A percentile compares a stretch with the other conserved stretches of the same genome.
These are phyloP conservation scores for Eucidaris tribuloides DNA, from an alignment of 35 echinoderm and acorn worm genomes.

Conservation along the genomic window DNA sequence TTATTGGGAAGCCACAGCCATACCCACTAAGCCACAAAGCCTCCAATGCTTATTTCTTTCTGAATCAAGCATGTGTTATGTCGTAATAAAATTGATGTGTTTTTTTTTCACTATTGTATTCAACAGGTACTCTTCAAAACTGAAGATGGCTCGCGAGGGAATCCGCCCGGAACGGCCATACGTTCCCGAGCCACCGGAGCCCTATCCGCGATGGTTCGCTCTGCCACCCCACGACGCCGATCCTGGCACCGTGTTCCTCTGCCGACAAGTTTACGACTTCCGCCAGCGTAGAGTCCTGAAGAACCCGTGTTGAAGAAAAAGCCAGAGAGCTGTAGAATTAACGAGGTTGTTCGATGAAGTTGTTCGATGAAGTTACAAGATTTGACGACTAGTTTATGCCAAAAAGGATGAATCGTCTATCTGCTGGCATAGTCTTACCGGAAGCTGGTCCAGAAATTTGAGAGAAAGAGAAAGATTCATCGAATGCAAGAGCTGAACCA, in stretches of 20 bases:
- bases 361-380: too few relatives aligned
- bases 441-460: too few relatives aligned
- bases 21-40: too few relatives aligned
- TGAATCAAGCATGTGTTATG: background rate
- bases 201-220: slow-evolving; percentile 37
- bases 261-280: slow-evolving; percentile 96
- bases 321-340: too few relatives aligned
- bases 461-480: too few relatives aligned
- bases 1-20: too few relatives aligned
- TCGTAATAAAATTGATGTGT: background rate
- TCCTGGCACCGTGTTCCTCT: slow-evolving; percentile 72
- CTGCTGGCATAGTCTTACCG: too few relatives aligned
- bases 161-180: slow-evolving; percentile 34
- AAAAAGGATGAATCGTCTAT: too few relatives aligned
- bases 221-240: slow-evolving; percentile 46
- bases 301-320: slow-evolving; percentile 75
- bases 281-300: slow-evolving; percentile 86
- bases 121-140: slow-evolving; percentile 57
- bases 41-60: too few relatives aligned
- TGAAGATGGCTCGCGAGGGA: slow-evolving; percentile 67
- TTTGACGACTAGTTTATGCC: too few relatives aligned
- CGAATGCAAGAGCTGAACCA: too few relatives aligned
- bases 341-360: too few relatives aligned
- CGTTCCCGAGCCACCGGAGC: slow-evolving; percentile 55
- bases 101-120: background rate